Percentiles rank a stretch among this genome's conserved stretches.
Evolutionary conservation across 2,888 invertebrate species (phyloP).

Genomic region (Chrysolina oricalcia): DNA sequence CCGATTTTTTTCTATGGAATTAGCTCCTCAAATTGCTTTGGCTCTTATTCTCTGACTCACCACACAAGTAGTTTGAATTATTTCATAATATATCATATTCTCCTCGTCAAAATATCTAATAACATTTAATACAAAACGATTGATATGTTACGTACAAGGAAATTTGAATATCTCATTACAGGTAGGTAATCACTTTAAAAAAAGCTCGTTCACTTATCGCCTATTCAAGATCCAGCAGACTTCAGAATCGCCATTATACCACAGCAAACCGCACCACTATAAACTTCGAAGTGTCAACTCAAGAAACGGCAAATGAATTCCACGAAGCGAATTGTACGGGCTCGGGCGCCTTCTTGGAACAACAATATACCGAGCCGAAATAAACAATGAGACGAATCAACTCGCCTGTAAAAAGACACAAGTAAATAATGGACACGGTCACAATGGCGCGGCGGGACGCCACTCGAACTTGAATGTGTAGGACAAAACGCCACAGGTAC

Average conservation of each 20-base stretch:
- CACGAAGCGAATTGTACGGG: constrained; percentile 10
- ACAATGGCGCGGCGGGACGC: constrained; percentile 64
- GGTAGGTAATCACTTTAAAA: background rate
- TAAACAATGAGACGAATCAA: constrained; percentile 62
- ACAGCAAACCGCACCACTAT: constrained; percentile 14
- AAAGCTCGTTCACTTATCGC: background rate
- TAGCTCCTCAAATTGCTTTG: too few species aligned
- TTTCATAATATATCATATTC: too few species aligned
- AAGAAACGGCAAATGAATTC: constrained; percentile 21
- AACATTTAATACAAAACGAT: too few species aligned
- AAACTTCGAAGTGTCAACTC: constrained; percentile 20
- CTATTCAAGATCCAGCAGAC: background rate
- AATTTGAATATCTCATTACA: too few species aligned
- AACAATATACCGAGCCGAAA: constrained; percentile 24
- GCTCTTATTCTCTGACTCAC: too few species aligned
- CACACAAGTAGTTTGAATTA: too few species aligned
- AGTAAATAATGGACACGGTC: constrained; percentile 61
- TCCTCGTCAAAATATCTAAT: too few species aligned
- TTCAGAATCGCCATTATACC: constrained; percentile 8
- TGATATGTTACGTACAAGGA: too few species aligned
- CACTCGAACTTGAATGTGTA: constrained; percentile 60
- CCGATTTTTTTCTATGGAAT: too few species aligned
- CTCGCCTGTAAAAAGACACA: constrained; percentile 64
- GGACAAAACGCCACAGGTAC: constrained; percentile 46
- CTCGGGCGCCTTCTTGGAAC: constrained; percentile 12